Conservation (phyloP, 2,888 invertebrate species). For the Pollenia griseotomentosa region DNA sequence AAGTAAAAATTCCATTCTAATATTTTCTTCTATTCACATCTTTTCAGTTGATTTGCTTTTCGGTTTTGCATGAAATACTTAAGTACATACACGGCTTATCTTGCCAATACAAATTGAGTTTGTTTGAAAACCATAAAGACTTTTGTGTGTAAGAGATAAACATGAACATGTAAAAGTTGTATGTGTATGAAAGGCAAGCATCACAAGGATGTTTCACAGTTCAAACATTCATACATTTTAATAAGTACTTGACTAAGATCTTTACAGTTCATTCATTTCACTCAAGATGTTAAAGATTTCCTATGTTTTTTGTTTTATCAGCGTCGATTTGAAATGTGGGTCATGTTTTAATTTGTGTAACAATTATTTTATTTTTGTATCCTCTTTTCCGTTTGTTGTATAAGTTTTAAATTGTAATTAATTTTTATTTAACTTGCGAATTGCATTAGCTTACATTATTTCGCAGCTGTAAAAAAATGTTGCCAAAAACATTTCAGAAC, state of each 20-base stretch:
- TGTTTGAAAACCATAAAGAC: not conserved
- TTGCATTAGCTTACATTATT: too few relatives aligned
- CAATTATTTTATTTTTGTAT: constrained; percentile 12
- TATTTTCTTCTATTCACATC: not conserved
- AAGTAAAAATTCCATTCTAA: constrained; percentile 5
- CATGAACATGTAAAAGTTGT: not conserved
- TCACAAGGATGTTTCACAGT: not conserved
- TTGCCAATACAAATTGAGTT: constrained; percentile 25
- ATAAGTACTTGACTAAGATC: not conserved
- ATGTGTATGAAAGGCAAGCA: not conserved
- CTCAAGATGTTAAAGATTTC: not conserved
- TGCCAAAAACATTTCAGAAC: too few relatives aligned
- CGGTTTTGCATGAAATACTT: not conserved
- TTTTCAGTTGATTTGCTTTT: constrained; percentile 30
- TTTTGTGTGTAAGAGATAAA: not conserved
- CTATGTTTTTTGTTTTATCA: not conserved
- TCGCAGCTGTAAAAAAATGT: too few relatives aligned
- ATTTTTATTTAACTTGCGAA: not conserved
- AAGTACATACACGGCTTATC: constrained; percentile 23
- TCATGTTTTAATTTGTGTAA: constrained; percentile 25
- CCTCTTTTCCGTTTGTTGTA: constrained; percentile 2
- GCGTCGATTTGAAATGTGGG: not conserved
- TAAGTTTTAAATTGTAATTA: not conserved
- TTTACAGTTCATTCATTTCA: not conserved
- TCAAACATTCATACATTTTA: not conserved